Percentiles rank a stretch among this genome's conserved stretches.
Conservation (phyloP, 2,888 invertebrate genomes). For the Microplitis deprimator region DNA sequence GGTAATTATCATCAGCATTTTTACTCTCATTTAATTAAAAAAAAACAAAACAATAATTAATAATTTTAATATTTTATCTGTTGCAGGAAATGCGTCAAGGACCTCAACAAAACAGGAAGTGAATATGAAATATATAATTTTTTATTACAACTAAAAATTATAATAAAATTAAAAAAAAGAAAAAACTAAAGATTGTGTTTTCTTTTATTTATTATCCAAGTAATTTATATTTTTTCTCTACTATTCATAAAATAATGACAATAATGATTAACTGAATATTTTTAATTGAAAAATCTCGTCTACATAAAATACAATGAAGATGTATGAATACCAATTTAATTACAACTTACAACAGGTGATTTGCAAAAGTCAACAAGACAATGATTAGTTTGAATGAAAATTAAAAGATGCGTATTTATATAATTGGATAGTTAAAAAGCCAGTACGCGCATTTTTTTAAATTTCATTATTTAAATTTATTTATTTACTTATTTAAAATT, state of each 20-base stretch:
- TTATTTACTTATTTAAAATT: too few species aligned
- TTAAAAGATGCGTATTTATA: too few species aligned
- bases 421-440: too few species aligned
- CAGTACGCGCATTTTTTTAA: too few species aligned
- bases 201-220: constrained; percentile 4
- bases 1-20: constrained; percentile 66
- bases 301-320: background rate
- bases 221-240: background rate
- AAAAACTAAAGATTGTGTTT: constrained; percentile 13
- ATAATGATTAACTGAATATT: background rate
- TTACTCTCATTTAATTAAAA: background rate
- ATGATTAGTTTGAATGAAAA: too few species aligned
- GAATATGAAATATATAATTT: constrained; percentile 56
- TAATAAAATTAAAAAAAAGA: constrained; percentile 52
- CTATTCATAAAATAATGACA: background rate
- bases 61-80: constrained; percentile 6
- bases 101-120: constrained; percentile 70
- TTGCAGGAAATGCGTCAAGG: constrained; percentile 71
- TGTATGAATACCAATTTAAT: background rate
- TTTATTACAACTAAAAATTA: constrained; percentile 49
- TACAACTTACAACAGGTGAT: too few species aligned
- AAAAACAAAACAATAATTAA: constrained; percentile 25
- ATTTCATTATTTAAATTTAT: too few species aligned
- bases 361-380: too few species aligned
- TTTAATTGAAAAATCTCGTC: constrained; percentile 22